A percentile compares a stretch with the other conserved stretches of the same genome.
phyloP scores from a whole-genome alignment of 2,888 invertebrate species.

The Stictocephala bisonia region DNA sequence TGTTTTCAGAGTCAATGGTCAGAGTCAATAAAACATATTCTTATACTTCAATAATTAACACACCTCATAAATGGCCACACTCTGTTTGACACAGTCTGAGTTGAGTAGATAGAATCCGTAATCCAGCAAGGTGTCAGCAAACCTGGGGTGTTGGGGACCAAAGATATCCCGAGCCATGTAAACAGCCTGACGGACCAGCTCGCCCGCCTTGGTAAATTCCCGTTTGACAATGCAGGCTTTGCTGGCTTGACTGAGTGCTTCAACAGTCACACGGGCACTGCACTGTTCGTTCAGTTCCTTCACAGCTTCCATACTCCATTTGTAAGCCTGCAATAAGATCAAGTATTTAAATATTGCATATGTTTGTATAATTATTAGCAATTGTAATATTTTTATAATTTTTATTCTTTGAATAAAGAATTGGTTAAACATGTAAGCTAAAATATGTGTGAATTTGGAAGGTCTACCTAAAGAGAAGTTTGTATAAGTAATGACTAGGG shows the following conservation, averaged over 20 bases:
- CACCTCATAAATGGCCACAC: conserved; percentile 87
- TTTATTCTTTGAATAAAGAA: no score
- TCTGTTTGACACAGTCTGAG: conserved; percentile 85
- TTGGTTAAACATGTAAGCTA: no score
- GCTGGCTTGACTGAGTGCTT: conserved; percentile 86
- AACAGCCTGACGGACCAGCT: conserved; percentile 85
- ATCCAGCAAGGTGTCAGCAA: conserved; percentile 86
- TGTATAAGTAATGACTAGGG: no score
- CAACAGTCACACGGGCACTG: conserved; percentile 77
- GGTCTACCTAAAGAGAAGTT: no score
- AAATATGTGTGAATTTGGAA: no score
- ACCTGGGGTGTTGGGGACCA: conserved; percentile 80
- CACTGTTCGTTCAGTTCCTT: conserved; percentile 72
- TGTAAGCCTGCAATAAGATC: conserved; percentile 68
- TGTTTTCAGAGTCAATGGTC: background rate
- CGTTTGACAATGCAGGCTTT: conserved; percentile 92
- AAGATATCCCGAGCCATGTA: conserved; percentile 74
- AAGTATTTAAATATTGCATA: background rate
- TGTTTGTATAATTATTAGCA: no score
- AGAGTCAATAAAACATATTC: background rate
- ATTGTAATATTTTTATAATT: no score
- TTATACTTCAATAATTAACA: conserved; percentile 49
- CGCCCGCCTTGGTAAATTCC: conserved; percentile 83
- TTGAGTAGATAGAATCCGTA: conserved; percentile 93
- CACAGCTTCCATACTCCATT: conserved; percentile 83